Base-by-base conservation (phyloP, 2,888 invertebrate genomes). In the Drosophila antonietae region DNA sequence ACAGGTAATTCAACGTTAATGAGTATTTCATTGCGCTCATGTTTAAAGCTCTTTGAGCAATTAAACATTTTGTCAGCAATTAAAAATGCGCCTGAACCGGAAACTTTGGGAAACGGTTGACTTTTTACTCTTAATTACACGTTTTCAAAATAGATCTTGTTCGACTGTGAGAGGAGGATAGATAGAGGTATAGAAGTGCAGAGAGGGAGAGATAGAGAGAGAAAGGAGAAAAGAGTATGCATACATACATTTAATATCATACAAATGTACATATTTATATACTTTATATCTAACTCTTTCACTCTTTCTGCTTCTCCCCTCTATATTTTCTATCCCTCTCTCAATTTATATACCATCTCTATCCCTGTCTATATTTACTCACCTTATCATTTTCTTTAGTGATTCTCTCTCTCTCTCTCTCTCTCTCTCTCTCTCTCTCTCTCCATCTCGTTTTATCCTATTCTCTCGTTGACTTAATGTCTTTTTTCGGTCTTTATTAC, bases 1-100 rank as follows among this genome's bases (percentile, higher is more conserved):
- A n/a, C 57, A 53, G 46, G 28, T 63, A 57, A 62, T 62, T 55
- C 33, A 28, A 43, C 33, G 59, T 66, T 75, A 62, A 78, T 64
- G 64, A 64, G 33, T 20, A 53, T 53, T 65, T 58, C 65, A 77
- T 61, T 67, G 15, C 49, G 60, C 41, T 44, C 49, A 18, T 41
- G 37, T 35, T 61, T 56, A 8, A 46, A 49, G 56, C 31, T 56
- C 6, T 20, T 47, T 59, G 31, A 33, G 23, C 39, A 55, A 28
- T 61, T 55, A 18, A 70, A 28, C 28, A 33, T 55, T 15, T 49
- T 18, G 33, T 14, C 31, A 33, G 31, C 39, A 55, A 28, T 61
- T 55, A 31, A 70, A 28, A 51, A 20, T 49, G 10, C 47, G 10
- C 14, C 49, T 10, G 18, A 46, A 37, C 28, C 15, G 18, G 20